Evolutionary conservation across 2,888 invertebrate genomes (phyloP).

Genomic region (Cerastoderma edule): DNA sequence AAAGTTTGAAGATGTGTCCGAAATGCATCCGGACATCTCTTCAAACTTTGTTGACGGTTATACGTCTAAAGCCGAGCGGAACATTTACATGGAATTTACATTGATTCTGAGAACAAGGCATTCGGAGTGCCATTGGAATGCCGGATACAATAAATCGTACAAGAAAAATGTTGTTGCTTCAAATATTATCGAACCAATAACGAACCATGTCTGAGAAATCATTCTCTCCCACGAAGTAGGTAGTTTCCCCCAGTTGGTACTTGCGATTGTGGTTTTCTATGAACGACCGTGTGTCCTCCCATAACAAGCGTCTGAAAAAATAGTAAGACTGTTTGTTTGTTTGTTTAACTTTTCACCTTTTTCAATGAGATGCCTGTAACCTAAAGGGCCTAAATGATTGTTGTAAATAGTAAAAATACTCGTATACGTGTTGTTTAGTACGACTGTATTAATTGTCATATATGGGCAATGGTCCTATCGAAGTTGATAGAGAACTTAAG

Average conservation of each 20-base stretch:
- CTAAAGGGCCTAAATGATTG: too few relatives aligned
- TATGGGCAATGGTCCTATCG: too few relatives aligned
- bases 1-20: too few relatives aligned
- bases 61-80: neutral
- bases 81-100: neutral
- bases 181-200: neutral
- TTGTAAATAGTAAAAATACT: too few relatives aligned
- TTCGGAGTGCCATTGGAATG: neutral
- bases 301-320: constrained; percentile 44
- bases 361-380: too few relatives aligned
- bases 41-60: neutral
- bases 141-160: too few relatives aligned
- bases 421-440: too few relatives aligned
- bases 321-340: too few relatives aligned
- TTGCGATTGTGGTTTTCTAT: constrained; percentile 41
- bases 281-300: constrained; percentile 43
- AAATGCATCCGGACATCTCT: neutral
- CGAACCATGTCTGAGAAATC: constrained; percentile 51
- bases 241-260: constrained; percentile 41
- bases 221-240: constrained; percentile 49
- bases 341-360: too few relatives aligned
- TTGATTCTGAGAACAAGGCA: neutral
- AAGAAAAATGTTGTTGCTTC: neutral
- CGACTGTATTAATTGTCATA: too few relatives aligned
- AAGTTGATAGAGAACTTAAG: too few relatives aligned